Base-by-base conservation (phyloP, 2,113 vertebrate species). In the Nesogale talazaci region DNA sequence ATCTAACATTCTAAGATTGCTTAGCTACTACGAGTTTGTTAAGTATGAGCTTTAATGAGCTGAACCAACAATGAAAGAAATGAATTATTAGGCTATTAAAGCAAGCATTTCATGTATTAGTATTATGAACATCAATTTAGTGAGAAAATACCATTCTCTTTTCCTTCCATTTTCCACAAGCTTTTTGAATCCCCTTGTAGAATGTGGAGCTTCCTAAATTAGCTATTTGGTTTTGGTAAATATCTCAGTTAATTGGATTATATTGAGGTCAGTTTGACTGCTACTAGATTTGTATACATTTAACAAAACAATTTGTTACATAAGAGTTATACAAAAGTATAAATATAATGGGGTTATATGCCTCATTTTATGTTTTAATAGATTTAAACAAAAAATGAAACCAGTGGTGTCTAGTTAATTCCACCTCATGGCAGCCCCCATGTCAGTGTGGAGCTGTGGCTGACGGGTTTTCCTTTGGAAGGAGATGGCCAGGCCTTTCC, bases 201-300 rank as follows among this genome's bases (percentile, higher is more conserved):
- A 75, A 52, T n/a, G 61, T 88, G 40, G 92, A n/a, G 22, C 27
- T 80, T 10, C 76, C 38, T 82, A 90, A 87, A 84, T 92, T 65
- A 89, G 25, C 34, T 75, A 57, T 84, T 61, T 90, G 29, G n/a
- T 77, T 94, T 90, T 83, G 86, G 36, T 59, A 88, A 92, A 90
- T 11, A 67, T 29, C 94, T 42, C 15, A 36, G 6, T 52, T 74
- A 29, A 23, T 23, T 61, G 59, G 34, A 75, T 88, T 79, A 82
- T 29, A 67, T 87, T 81, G 91, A 65, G 31, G 46, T 20, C n/a
- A 89, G 79, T 69, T 2, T 93, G 31, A 83, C 65, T 89, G 19
- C 65, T 88, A 89, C 70, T 88, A 76, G 79, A 82, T 86, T 31
- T 46, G 8, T 46, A 36, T 72, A 65, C 40, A 57, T 69, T 83